These are phyloP conservation scores for Geotria australis DNA, from an alignment of 2,797 vertebrate genomes.

Conservation along the genomic window DNA sequence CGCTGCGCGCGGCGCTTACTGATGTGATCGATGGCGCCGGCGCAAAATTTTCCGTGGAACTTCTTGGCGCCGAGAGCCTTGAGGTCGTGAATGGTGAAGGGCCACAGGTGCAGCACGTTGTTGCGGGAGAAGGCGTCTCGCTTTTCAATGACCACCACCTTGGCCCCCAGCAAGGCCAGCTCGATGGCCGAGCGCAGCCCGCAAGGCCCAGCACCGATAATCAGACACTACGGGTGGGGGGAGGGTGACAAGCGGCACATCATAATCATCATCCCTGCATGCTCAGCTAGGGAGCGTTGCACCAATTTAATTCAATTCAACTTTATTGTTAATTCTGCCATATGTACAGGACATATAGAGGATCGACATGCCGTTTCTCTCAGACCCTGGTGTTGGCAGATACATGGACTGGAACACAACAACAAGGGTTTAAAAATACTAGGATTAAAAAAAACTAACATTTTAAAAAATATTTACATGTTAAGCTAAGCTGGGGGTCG, in stretches of 20 bases:
- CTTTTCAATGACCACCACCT: constrained; percentile 79
- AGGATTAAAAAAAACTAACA: background rate
- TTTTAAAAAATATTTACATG: no score
- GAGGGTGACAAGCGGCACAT: constrained; percentile 4
- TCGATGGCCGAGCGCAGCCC: constrained; percentile 86
- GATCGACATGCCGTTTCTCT: no score
- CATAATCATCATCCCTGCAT: no score
- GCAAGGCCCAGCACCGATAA: constrained; percentile 88
- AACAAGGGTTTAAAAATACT: no score
- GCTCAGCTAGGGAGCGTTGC: no score
- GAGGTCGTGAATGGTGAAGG: constrained; percentile 82
- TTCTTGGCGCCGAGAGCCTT: constrained; percentile 87
- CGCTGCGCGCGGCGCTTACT: constrained; percentile 29
- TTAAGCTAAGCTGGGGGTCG: no score
- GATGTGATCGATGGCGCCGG: constrained; percentile 92
- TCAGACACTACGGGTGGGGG: constrained; percentile 42
- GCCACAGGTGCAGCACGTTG: constrained; percentile 88
- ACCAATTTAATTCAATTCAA: no score
- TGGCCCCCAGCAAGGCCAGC: constrained; percentile 62
- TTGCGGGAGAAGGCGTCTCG: constrained; percentile 89
- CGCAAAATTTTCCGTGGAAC: constrained; percentile 92
- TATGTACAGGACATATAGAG: no score
- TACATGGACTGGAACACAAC: no score
- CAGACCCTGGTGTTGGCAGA: no score
- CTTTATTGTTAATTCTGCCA: no score